These are phyloP conservation scores for Riptortus pedestris DNA, from an alignment of 1,140 invertebrate genomes.

Conservation along the genomic window DNA sequence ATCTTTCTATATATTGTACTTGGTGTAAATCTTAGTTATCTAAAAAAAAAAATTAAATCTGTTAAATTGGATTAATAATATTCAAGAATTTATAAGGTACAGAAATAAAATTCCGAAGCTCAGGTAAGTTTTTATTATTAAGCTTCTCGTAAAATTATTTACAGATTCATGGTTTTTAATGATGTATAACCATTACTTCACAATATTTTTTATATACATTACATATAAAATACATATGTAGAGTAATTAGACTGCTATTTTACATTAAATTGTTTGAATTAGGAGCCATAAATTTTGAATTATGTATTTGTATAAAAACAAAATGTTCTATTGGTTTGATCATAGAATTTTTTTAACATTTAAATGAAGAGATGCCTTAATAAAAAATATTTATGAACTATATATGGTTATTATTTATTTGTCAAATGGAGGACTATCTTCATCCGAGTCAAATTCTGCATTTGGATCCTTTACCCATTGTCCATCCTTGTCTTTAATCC, in stretches of 20 bases:
- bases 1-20: no score
- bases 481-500: constrained; percentile 14
- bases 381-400: constrained; percentile 1
- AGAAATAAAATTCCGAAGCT: no score
- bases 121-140: no score
- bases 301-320: neutral
- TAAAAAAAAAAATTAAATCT: no score
- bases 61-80: no score
- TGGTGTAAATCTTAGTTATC: no score
- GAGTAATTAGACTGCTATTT: constrained; percentile 10
- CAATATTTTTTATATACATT: neutral
- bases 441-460: constrained; percentile 12
- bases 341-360: neutral
- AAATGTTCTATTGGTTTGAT: neutral
- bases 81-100: no score
- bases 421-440: neutral
- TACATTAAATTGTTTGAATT: neutral
- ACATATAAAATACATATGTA: neutral
- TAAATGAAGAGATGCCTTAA: constrained; percentile 8
- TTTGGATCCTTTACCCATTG: constrained; percentile 9
- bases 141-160: no score
- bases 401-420: no score
- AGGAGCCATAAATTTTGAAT: constrained; percentile 7
- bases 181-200: neutral
- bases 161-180: neutral